Conservation (phyloP, 1,140 invertebrate genomes). For the Aphis craccivora region DNA sequence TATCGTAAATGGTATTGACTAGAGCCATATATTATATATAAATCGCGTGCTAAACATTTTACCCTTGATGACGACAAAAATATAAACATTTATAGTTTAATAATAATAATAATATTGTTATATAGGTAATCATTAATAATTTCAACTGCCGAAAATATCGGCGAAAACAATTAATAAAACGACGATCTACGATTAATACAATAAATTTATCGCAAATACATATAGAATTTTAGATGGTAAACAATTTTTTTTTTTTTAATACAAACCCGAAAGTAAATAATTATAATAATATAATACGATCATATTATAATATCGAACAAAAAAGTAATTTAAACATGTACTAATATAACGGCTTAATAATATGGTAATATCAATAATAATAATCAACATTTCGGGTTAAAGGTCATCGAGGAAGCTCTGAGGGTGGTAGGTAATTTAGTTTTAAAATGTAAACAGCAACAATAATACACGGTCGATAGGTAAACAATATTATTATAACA, state of each 20-base stretch:
- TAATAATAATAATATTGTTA: not conserved
- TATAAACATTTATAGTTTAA: constrained; percentile 14
- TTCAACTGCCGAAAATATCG: constrained; percentile 18
- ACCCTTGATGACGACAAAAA: constrained; percentile 20
- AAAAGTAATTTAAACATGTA: constrained; percentile 16
- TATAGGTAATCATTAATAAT: not conserved
- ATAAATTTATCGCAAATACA: not conserved
- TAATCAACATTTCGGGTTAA: not conserved
- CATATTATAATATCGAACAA: not conserved
- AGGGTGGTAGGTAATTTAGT: not conserved
- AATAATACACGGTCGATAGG: not conserved
- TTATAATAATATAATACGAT: not conserved
- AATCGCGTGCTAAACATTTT: constrained; percentile 19
- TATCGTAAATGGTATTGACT: constrained; percentile 37
- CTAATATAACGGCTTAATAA: constrained; percentile 20
- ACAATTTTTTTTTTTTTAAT: constrained; percentile 28
- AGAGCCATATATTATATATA: constrained; percentile 10
- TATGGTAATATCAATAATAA: not conserved
- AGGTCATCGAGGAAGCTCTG: constrained; percentile 16
- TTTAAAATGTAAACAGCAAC: constrained; percentile 23
- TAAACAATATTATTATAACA: constrained; percentile 19
- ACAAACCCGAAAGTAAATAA: not conserved
- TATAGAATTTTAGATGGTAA: constrained; percentile 40
- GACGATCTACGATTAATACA: not conserved
- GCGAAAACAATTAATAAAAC: not conserved